These are phyloP conservation scores for Psophia crepitans DNA, from an alignment of 2,113 vertebrate genomes.

Conservation along the genomic window DNA sequence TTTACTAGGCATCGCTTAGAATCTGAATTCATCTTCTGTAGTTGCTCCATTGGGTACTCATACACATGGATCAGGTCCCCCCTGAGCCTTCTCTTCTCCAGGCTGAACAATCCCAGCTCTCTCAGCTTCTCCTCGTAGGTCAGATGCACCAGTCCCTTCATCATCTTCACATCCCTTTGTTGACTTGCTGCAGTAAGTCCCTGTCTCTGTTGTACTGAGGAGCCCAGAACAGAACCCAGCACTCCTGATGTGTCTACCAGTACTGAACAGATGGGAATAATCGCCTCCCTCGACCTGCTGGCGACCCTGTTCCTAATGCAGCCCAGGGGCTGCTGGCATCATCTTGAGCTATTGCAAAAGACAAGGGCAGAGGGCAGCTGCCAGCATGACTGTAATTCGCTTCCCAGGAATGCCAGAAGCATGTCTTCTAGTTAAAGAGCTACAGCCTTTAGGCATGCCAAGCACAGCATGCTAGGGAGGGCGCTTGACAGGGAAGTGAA, in stretches of 20 bases:
- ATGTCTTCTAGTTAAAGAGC: neutral
- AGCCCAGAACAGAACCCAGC: neutral
- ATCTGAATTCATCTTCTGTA: neutral
- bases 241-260: neutral
- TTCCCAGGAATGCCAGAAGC: neutral
- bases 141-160: neutral
- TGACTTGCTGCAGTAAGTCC: neutral
- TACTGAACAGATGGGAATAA: neutral
- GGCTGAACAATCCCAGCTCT: neutral
- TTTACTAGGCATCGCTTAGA: neutral
- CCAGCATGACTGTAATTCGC: neutral
- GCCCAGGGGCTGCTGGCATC: neutral
- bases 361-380: conserved; percentile 41
- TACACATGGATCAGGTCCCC: neutral
- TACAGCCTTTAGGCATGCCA: neutral
- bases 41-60: neutral
- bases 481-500: neutral
- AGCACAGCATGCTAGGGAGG: neutral
- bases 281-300: neutral
- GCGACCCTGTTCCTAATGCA: neutral
- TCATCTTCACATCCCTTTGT: neutral
- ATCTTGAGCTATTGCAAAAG: conserved; percentile 16
- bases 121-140: neutral
- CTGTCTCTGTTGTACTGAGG: neutral
- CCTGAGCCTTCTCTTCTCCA: neutral